Percentiles rank a stretch among this genome's conserved stretches.
Evolutionary conservation across 2,113 vertebrate species (phyloP).

Genomic region (Sarotherodon lohbergeri): DNA sequence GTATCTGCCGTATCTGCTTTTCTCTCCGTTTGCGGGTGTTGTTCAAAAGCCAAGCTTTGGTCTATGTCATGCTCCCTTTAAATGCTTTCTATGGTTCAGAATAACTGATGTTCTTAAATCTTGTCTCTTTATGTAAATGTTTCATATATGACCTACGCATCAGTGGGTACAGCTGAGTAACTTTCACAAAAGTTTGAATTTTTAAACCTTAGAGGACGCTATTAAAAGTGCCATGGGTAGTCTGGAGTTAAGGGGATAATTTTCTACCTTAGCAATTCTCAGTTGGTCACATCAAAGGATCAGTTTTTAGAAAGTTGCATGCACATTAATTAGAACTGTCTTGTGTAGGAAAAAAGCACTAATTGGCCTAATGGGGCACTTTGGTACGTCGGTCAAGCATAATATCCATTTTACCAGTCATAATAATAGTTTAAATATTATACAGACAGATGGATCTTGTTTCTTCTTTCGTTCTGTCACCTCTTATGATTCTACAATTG

Average conservation of each 20-base stretch:
- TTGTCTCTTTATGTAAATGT: not conserved
- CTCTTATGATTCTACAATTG: not conserved
- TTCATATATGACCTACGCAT: not conserved
- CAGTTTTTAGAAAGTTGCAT: not conserved
- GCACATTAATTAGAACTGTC: not conserved
- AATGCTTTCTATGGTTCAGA: not conserved
- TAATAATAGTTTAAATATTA: not conserved
- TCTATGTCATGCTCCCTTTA: not conserved
- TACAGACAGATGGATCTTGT: not conserved
- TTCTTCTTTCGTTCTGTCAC: not conserved
- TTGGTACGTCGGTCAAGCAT: not conserved
- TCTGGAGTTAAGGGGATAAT: not conserved
- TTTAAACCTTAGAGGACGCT: not conserved
- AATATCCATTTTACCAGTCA: not conserved
- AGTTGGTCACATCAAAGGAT: not conserved
- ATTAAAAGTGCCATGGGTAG: not conserved
- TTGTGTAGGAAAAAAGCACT: not conserved
- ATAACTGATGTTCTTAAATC: not conserved
- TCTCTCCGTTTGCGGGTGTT: not conserved
- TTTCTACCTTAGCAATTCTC: not conserved
- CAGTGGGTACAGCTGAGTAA: not conserved
- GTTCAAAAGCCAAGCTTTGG: not conserved
- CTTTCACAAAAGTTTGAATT: not conserved
- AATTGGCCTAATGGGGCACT: not conserved
- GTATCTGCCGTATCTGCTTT: not conserved